These are phyloP conservation scores for Poicephalus gulielmi DNA, from an alignment of 2,113 vertebrate species.

Conservation along the genomic window DNA sequence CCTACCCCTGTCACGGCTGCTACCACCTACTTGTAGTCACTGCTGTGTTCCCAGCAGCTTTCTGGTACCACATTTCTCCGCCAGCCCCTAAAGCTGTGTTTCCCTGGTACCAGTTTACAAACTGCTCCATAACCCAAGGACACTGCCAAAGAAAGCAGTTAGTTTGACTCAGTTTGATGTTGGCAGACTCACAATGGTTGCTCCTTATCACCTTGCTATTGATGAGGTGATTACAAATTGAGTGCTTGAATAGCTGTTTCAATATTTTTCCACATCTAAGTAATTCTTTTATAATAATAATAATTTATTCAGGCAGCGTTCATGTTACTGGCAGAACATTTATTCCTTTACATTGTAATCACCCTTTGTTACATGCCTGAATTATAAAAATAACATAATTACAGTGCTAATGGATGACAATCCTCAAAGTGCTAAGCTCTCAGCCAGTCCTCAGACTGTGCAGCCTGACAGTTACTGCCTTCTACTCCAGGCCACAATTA, in stretches of 20 bases:
- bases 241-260: neutral
- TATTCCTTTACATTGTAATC: neutral
- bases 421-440: neutral
- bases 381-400: constrained; percentile 22
- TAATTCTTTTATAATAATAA: neutral
- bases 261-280: neutral
- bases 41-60: neutral
- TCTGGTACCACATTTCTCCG: neutral
- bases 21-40: neutral
- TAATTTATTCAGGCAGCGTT: neutral
- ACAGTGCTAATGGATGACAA: neutral
- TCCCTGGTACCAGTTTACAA: neutral
- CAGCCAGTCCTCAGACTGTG: neutral
- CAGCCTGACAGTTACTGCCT: neutral
- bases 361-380: neutral
- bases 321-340: neutral
- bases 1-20: neutral
- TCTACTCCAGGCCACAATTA: neutral
- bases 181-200: neutral
- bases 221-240: neutral
- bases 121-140: neutral
- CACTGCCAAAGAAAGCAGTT: neutral
- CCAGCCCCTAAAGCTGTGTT: neutral
- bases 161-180: neutral
- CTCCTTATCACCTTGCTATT: neutral